Conservation (phyloP, 2,888 invertebrate species). For the Phymatocera aterrima region DNA sequence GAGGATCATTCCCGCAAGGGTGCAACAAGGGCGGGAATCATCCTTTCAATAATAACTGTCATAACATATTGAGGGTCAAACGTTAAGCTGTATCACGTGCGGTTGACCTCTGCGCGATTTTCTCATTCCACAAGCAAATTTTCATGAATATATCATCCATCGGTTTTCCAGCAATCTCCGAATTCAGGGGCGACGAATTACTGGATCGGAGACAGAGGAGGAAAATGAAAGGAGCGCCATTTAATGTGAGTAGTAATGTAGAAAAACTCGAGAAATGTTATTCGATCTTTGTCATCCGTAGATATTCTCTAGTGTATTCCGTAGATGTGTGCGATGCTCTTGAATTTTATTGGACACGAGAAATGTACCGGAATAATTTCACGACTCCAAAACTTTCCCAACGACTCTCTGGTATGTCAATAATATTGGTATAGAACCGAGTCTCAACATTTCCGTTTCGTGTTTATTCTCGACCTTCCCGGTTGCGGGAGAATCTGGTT, state of each 20-base stretch:
- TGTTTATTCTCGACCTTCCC: background rate
- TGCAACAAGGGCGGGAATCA: slow-evolving; percentile 33
- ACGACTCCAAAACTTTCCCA: slow-evolving; percentile 21
- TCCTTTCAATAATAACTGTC: slow-evolving; percentile 45
- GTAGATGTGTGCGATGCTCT: background rate
- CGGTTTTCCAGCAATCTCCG: no score
- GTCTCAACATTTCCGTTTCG: background rate
- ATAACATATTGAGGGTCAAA: slow-evolving; percentile 45
- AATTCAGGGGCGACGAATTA: no score
- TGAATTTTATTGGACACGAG: background rate
- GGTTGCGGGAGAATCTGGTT: no score
- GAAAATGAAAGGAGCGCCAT: no score
- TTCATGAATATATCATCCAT: no score
- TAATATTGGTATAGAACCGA: slow-evolving; percentile 41
- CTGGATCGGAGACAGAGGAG: no score
- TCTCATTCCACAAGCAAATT: no score
- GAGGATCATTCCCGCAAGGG: slow-evolving; percentile 40
- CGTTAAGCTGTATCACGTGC: slow-evolving; percentile 41
- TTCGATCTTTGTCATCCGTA: background rate
- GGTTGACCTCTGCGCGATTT: slow-evolving; percentile 22
- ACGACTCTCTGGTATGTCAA: slow-evolving; percentile 36
- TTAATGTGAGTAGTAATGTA: no score
- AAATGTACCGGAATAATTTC: background rate
- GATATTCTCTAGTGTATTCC: background rate
- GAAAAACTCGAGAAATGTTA: no score